Evolutionary conservation across 2,888 invertebrate species (phyloP), one percentile per base, ranked within the genome.

Genomic region (Netelia inedita): DNA sequence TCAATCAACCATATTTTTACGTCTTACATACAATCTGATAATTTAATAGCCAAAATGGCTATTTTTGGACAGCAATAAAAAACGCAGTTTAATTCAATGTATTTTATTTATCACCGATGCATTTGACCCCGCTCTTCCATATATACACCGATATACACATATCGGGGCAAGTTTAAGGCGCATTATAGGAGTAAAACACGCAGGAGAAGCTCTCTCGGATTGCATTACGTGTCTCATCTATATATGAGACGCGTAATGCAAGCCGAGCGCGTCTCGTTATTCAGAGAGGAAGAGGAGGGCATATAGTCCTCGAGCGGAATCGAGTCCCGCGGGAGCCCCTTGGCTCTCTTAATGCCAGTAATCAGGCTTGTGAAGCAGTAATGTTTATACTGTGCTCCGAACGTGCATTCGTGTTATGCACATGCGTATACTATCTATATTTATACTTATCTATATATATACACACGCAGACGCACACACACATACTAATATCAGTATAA

Each of bases 341-440:
- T 84, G 84, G 82, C 79, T 75, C 73, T 66, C 79, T 78, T 88
- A 87, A 88, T 88, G 87, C 71, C 81, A 87, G 87, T 87, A 87
- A 88, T 88, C 87, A 87, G 78, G 79, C 79, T 68, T 63, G 87
- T 80, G 82, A 86, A 87, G 82, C 80, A 85, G 85, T 86, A 87
- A 83, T 88, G 86, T 87, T 88, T 86, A 87, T 87, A 86, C 84
- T 86, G 76, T 46, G 71, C 66, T 79, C 55, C 69, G 65, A 80
- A 66, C 84, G 76, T 76, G 84, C 83, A 41, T 79, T 65, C 83
- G 75, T 75, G 57, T 66, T 75, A 69, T 79, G 74, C 76, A 81
- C 73, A 73, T 80, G 65, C 78, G 74, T 79, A 79, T 35, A 57
- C 41, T 61, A 41, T 43, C 53, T 69, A 53, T 14, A 35, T 57